Percentiles rank a stretch among this genome's conserved stretches.
phyloP scores from a whole-genome alignment of 2,797 vertebrate genomes.

The Ficedula albicollis region DNA sequence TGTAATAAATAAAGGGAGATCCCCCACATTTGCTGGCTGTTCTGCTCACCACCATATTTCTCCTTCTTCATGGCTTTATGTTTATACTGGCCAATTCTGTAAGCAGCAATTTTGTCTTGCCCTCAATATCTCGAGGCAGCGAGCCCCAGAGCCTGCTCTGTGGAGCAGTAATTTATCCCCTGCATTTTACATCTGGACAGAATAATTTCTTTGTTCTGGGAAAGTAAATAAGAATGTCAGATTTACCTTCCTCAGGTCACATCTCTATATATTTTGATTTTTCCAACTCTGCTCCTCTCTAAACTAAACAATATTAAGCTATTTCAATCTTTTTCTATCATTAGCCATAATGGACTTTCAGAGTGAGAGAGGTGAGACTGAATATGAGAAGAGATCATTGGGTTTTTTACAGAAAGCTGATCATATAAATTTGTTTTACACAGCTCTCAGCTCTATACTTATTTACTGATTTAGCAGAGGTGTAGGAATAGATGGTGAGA shows the following conservation, averaged over 20 bases:
- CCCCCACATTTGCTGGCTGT: not conserved
- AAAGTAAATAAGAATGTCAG: slow-evolving; percentile 58
- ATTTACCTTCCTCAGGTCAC: slow-evolving; percentile 51
- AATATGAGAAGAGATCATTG: slow-evolving; percentile 2
- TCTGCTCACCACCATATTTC: not conserved
- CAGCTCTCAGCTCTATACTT: not conserved
- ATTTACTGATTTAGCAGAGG: slow-evolving; percentile 33
- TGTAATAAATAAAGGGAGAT: not conserved
- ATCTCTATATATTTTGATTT: slow-evolving; percentile 23
- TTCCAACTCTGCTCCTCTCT: slow-evolving; percentile 20
- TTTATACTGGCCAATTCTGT: slow-evolving; percentile 18
- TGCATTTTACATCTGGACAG: slow-evolving; percentile 42
- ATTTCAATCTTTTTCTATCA: slow-evolving; percentile 49
- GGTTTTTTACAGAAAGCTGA: not conserved
- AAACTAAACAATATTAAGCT: slow-evolving; percentile 42
- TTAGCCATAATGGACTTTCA: slow-evolving; percentile 47
- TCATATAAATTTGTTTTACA: slow-evolving; percentile 44
- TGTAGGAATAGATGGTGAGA: not conserved
- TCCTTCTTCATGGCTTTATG: not conserved
- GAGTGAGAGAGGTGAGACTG: slow-evolving; percentile 16
- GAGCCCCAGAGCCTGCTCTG: not conserved
- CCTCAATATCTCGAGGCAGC: slow-evolving; percentile 13
- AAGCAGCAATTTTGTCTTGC: slow-evolving; percentile 31
- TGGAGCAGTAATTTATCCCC: slow-evolving; percentile 39
- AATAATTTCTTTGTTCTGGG: slow-evolving; percentile 52